Evolutionary conservation across 2,113 vertebrate species (phyloP).

Genomic region (Sminthopsis crassicaudata): DNA sequence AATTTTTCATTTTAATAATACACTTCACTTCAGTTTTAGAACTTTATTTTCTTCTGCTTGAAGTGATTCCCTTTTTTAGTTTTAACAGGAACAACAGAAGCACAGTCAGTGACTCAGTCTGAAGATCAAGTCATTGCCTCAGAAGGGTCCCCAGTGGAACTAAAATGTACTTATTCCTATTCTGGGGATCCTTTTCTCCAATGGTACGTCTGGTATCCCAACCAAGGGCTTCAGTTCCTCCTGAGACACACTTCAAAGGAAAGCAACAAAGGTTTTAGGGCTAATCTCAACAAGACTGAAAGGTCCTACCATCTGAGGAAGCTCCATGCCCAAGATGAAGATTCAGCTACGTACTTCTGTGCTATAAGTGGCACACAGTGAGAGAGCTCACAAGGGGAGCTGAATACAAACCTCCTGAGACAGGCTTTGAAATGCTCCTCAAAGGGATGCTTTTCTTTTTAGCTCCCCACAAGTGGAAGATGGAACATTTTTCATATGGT

Average conservation of each 20-base stretch:
- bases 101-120: constrained; percentile 50
- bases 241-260: background rate
- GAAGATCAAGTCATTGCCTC: background rate
- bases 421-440: background rate
- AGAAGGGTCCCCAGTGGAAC: background rate
- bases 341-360: constrained; percentile 37
- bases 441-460: background rate
- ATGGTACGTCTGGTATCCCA: constrained; percentile 41
- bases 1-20: background rate
- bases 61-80: background rate
- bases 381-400: background rate
- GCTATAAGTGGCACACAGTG: background rate
- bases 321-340: background rate
- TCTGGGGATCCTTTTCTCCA: constrained; percentile 9
- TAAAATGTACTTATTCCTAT: constrained; percentile 36
- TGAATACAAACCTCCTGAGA: constrained; percentile 11
- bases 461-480: too few relatives aligned
- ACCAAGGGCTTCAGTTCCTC: constrained; percentile 23
- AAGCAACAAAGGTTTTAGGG: constrained; percentile 8
- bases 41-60: background rate
- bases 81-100: constrained; percentile 23
- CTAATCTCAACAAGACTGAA: background rate
- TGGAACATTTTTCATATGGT: too few relatives aligned
- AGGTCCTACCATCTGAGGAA: constrained; percentile 55
- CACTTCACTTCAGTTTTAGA: background rate